Evolutionary conservation across 2,113 vertebrate genomes (phyloP).

Genomic region (Grammomys surdaster): DNA sequence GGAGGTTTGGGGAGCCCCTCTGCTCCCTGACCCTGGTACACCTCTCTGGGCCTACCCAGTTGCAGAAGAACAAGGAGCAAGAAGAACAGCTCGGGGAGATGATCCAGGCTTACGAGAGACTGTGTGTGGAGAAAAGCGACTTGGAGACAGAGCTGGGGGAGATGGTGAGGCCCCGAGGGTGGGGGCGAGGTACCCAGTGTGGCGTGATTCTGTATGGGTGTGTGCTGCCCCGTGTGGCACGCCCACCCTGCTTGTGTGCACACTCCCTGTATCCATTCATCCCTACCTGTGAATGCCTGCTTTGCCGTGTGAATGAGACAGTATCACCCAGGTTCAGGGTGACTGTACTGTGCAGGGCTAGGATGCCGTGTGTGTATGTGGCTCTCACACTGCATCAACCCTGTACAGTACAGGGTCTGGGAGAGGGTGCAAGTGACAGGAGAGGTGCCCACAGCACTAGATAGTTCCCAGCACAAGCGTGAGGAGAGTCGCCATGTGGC

Average conservation of each 20-base stretch:
- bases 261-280: not conserved
- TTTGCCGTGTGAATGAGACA: not conserved
- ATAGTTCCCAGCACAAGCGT: not conserved
- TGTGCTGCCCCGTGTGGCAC: not conserved
- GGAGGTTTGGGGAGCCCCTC: not conserved
- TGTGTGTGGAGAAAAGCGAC: constrained; percentile 97
- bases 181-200: not conserved
- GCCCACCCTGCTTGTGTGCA: not conserved
- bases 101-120: constrained; percentile 98
- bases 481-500: not conserved
- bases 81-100: constrained; percentile 98
- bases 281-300: not conserved
- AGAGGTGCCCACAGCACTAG: not conserved
- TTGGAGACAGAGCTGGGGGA: constrained; percentile 96
- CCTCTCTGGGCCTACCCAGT: constrained; percentile 82
- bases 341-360: not conserved
- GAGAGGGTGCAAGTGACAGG: not conserved
- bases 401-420: not conserved
- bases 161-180: constrained; percentile 90
- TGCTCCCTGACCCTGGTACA: not conserved
- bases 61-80: constrained; percentile 96
- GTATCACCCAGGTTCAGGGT: not conserved
- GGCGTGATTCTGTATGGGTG: not conserved
- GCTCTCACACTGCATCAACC: not conserved
- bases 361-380: not conserved